Conservation (phyloP, 1,140 invertebrate species). For the Brachionus paranguensis region DNA sequence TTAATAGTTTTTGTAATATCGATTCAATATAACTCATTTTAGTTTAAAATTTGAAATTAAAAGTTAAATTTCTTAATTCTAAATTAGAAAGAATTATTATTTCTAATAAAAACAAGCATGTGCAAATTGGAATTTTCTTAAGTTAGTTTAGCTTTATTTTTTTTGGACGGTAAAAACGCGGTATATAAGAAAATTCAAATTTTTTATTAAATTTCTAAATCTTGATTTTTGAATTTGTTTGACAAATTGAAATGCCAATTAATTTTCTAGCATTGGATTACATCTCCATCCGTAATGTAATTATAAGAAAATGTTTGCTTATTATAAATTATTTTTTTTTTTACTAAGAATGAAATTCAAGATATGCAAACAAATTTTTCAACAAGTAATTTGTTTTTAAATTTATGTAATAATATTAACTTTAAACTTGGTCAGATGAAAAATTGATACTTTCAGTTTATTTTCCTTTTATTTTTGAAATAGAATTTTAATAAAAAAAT, state of each 20-base stretch:
- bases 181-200: no score
- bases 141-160: not conserved
- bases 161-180: not conserved
- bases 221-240: not conserved
- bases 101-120: not conserved
- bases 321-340: not conserved
- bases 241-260: not conserved
- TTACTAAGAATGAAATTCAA: not conserved
- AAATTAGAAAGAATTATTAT: not conserved
- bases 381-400: not conserved
- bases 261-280: slow-evolving; percentile 12
- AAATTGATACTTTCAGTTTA: no score
- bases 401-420: no score
- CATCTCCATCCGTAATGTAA: not conserved
- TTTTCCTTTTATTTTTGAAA: no score
- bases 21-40: slow-evolving; percentile 38
- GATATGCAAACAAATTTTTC: not conserved
- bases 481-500: no score
- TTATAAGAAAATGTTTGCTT: not conserved
- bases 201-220: not conserved
- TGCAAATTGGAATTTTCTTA: not conserved
- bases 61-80: not conserved
- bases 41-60: not conserved
- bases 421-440: no score
- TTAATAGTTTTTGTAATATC: slow-evolving; percentile 30